Percentiles rank a stretch among this genome's conserved stretches.
These are phyloP conservation scores for Lycaena phlaeas DNA, from an alignment of 2,888 invertebrate genomes.

Conservation along the genomic window DNA sequence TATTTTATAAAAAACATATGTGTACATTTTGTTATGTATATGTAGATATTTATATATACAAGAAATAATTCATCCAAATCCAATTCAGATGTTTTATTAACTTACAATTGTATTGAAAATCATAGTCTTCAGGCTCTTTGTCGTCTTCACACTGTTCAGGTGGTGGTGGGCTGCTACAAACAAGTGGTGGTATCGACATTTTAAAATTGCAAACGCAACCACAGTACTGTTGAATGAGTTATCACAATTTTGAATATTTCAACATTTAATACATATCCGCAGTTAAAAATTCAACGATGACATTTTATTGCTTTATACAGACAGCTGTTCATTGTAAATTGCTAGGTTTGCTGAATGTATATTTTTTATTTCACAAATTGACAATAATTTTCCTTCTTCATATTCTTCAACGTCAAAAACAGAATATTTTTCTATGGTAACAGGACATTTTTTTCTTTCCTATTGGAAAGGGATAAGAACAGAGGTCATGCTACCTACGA, in stretches of 20 bases:
- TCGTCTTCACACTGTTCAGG: slow-evolving; percentile 77
- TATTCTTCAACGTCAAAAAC: too few relatives aligned
- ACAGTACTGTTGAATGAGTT: slow-evolving; percentile 2
- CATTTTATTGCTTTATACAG: slow-evolving; percentile 26
- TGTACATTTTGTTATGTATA: too few relatives aligned
- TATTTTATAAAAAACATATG: too few relatives aligned
- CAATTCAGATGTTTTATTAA: too few relatives aligned
- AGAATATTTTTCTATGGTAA: too few relatives aligned
- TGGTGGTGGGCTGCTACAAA: slow-evolving; percentile 78
- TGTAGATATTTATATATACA: too few relatives aligned
- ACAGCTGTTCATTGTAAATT: slow-evolving; percentile 59
- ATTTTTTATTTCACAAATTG: slow-evolving; percentile 4
- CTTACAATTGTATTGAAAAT: slow-evolving; percentile 59
- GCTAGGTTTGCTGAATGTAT: slow-evolving; percentile 41
- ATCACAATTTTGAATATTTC: slow-evolving; percentile 7
- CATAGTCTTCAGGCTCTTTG: slow-evolving; percentile 69
- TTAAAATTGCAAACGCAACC: slow-evolving; percentile 18
- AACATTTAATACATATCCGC: slow-evolving; percentile 12
- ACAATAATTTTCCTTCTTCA: slow-evolving; percentile 1
- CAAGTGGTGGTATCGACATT: slow-evolving; percentile 78
- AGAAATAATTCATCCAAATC: too few relatives aligned
- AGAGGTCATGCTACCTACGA: too few relatives aligned
- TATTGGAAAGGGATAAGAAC: too few relatives aligned
- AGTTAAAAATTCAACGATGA: slow-evolving; percentile 16
- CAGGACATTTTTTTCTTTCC: too few relatives aligned